These are phyloP conservation scores for Gobionotothen gibberifrons DNA, from an alignment of 2,797 vertebrate species.

Conservation along the genomic window DNA sequence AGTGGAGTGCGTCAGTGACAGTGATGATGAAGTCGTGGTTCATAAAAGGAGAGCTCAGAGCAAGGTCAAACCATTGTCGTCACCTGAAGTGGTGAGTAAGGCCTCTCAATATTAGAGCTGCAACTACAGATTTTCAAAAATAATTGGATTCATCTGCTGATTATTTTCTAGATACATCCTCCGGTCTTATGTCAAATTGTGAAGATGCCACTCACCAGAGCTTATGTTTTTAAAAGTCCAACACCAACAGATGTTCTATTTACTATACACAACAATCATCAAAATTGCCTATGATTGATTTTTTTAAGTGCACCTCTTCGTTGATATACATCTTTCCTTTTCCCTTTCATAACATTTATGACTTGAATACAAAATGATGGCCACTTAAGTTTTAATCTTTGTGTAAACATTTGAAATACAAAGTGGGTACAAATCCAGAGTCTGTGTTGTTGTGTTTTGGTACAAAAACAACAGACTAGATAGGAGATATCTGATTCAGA, in stretches of 20 bases:
- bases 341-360: not conserved
- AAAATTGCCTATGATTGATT: not conserved
- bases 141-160: not conserved
- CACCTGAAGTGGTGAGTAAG: conserved; percentile 72
- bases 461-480: not conserved
- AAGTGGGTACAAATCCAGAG: not conserved
- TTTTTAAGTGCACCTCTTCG: not conserved
- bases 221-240: not conserved
- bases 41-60: conserved; percentile 55
- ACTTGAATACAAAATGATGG: not conserved
- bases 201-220: not conserved
- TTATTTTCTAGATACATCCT: not conserved
- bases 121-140: not conserved
- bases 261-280: not conserved
- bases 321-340: not conserved
- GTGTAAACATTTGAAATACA: not conserved
- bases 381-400: not conserved
- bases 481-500: conserved; percentile 24
- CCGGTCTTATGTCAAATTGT: not conserved
- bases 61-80: conserved; percentile 69
- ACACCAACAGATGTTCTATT: not conserved
- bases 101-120: not conserved
- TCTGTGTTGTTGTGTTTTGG: not conserved
- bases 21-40: conserved; percentile 75
- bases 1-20: conserved; percentile 72